Conservation (phyloP, 2,888 invertebrate species). For the Dusona sp. region DNA sequence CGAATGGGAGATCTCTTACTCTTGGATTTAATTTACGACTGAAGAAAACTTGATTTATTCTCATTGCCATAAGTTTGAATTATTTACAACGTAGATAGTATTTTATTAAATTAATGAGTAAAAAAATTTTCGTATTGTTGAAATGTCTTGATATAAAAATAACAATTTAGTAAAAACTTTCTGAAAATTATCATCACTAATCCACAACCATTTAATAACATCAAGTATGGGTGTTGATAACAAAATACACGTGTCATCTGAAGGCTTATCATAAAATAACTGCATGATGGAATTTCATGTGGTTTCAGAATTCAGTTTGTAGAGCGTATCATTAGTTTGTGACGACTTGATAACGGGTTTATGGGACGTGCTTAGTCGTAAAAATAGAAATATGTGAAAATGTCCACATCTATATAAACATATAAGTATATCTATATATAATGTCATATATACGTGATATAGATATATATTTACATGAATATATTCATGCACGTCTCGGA, state of each 20-base stretch:
- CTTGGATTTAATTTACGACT: slow-evolving; percentile 18
- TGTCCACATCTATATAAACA: background rate
- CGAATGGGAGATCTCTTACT: slow-evolving; percentile 8
- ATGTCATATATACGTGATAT: background rate
- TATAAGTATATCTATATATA: background rate
- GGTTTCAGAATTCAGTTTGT: slow-evolving; percentile 19
- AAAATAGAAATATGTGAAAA: slow-evolving; percentile 14
- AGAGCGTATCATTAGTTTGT: slow-evolving; percentile 24
- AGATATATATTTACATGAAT: background rate
- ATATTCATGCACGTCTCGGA: slow-evolving; percentile 35
- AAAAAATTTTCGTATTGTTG: background rate
- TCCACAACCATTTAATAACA: background rate
- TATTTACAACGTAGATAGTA: slow-evolving; percentile 12
- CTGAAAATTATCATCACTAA: background rate
- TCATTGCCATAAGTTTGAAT: background rate
- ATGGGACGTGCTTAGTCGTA: slow-evolving; percentile 9
- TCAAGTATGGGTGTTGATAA: background rate
- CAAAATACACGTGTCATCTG: background rate
- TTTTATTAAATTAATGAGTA: background rate
- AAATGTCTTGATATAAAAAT: background rate
- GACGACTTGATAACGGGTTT: slow-evolving; percentile 24
- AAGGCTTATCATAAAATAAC: background rate
- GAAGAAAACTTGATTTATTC: slow-evolving; percentile 1
- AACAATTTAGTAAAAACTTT: background rate
- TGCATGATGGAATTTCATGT: slow-evolving; percentile 17